phyloP scores from a whole-genome alignment of 2,888 invertebrate species.

The Eristalinus sepulchralis region DNA sequence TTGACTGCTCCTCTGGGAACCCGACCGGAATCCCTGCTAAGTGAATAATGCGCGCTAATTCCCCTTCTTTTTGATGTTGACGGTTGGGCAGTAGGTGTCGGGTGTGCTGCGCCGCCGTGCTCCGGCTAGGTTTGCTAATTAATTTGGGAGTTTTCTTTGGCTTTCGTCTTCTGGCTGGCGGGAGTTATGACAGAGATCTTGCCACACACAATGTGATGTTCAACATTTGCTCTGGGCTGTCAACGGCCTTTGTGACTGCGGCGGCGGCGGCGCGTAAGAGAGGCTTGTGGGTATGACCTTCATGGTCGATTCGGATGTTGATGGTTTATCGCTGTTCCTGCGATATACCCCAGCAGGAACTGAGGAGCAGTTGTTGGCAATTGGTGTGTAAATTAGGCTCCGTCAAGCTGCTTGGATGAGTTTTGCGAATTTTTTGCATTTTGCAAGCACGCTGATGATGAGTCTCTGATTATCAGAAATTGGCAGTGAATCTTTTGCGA shows the following conservation, averaged over 20 bases:
- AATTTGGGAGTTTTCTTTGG: not conserved
- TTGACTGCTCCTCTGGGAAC: slow-evolving; percentile 12
- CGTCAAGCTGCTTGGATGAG: not conserved
- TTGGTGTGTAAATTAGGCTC: not conserved
- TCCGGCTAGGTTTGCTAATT: not conserved
- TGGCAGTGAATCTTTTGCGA: not conserved
- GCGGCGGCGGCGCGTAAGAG: not conserved
- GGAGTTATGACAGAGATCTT: not conserved
- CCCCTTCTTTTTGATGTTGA: not conserved
- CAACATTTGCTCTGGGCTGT: not conserved
- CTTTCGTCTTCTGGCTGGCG: not conserved
- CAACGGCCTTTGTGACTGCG: not conserved
- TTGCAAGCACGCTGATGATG: not conserved
- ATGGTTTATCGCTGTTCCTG: not conserved
- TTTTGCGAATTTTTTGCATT: not conserved
- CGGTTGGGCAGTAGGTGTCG: not conserved
- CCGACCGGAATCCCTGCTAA: slow-evolving; percentile 37
- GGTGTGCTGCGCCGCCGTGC: not conserved
- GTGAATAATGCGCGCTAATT: slow-evolving; percentile 64
- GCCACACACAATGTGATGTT: not conserved
- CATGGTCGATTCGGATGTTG: not conserved
- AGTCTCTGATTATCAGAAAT: not conserved
- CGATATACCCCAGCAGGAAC: not conserved
- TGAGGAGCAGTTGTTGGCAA: not conserved
- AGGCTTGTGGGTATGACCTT: not conserved